Base-by-base conservation (phyloP, 2,888 invertebrate species). In the Dasypolia templi region DNA sequence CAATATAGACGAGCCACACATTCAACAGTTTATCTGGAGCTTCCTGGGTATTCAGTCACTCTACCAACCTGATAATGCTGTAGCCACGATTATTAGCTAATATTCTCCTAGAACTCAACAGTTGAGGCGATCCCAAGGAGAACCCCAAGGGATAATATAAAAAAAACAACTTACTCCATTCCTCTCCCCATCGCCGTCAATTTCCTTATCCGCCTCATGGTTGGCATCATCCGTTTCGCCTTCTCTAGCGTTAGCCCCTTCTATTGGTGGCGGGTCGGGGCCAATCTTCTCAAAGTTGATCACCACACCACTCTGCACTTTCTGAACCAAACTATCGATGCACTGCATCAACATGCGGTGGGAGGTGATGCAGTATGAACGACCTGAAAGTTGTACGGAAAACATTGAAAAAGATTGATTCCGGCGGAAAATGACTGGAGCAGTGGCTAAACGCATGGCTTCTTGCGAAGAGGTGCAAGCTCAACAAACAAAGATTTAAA, bases 261-360 rank as follows among this genome's bases (percentile, higher is more conserved):
- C 97, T 53, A 97, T 93, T 0, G 97, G 97, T 5, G 97, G 97
- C 1, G 98, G 98, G 92, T 99, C 99, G 0, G 98, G 98, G 0
- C 99, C 99, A 82, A 99, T 98, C 93, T 99, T 99, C 94, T 99
- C 99, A 92, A 99, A 99, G 94, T 99, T 98, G 79, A 99, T 98
- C 35, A 99, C 99, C 58, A 99, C 99, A 0, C 99, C 99, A 84
- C 99, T 98, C 92, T 99, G 99, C 53, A 99, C 99, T 95, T 99
- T 99, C 93, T 99, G 99, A 22, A 99, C 99, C 67, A 99, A 96
- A 90, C 99, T 99, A 93, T 99, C 99, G 85, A 99, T 98, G 91
- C 99, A 99, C 92, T 99, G 99, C 97, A 98, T 98, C 91, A 99
- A 96, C 97, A 99, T 99, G 80, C 99, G 97, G 91, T 99, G 99